Conservation (phyloP, 1,140 invertebrate genomes). For the Tetragnatha versicolor region DNA sequence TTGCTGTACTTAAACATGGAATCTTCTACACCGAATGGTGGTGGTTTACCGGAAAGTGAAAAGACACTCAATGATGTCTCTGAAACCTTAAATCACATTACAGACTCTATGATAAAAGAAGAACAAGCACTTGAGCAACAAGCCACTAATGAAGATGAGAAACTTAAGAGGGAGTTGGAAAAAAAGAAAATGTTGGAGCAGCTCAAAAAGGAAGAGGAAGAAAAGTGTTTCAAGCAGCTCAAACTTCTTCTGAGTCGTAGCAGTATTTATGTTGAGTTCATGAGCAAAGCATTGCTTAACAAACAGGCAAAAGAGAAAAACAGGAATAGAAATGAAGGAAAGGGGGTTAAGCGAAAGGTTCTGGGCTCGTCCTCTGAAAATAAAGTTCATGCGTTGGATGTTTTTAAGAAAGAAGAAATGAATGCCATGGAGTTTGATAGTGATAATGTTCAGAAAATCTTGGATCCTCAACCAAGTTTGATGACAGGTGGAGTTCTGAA, state of each 20-base stretch:
- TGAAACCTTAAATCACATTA: no score
- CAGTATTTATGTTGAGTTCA: slow-evolving; percentile 64
- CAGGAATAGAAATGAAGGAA: background rate
- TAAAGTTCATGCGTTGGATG: background rate
- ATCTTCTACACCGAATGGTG: no score
- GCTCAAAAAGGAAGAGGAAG: slow-evolving; percentile 8
- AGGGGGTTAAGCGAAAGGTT: background rate
- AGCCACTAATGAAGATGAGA: no score
- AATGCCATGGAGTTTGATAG: background rate
- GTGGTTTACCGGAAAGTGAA: no score
- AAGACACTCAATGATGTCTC: no score
- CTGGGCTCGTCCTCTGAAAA: background rate
- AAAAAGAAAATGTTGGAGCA: slow-evolving; percentile 2
- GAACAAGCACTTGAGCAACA: no score
- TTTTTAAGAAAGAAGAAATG: slow-evolving; percentile 36
- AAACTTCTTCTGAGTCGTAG: slow-evolving; percentile 63
- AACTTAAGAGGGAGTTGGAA: slow-evolving; percentile 3
- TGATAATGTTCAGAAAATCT: background rate
- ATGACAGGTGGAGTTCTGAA: slow-evolving; percentile 66
- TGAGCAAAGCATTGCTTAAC: slow-evolving; percentile 62
- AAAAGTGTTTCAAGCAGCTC: slow-evolving; percentile 40
- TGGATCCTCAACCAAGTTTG: background rate
- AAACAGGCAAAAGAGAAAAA: slow-evolving; percentile 19
- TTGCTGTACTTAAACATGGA: no score
- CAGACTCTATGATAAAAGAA: background rate